Evolutionary conservation across 2,113 vertebrate species (phyloP), one percentile per base, ranked within the genome.

Genomic region (Seriola quinqueradiata): DNA sequence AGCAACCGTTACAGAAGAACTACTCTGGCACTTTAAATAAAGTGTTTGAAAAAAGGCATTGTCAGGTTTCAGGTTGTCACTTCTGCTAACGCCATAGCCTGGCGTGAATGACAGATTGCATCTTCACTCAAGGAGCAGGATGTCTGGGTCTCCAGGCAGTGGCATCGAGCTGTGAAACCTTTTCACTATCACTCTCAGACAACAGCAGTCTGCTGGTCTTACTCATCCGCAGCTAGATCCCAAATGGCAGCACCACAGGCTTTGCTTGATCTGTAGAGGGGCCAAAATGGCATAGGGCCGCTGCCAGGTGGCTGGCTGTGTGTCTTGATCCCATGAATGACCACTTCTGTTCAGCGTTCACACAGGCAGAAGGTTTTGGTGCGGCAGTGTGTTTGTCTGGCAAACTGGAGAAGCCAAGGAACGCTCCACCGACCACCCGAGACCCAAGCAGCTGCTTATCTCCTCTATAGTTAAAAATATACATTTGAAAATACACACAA

Each of bases 101-200:
- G 28, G 36, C 42, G 17, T 13, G 12, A 74, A 40, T 81, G 82
- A 75, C 77, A 77, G 82, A 58, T 69, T 1, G 3, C 19, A 17
- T 61, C 34, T 5, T 12, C 54, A 55, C n/a, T 57, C 54, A 9
- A 57, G n/a, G 54, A 57, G 54, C 9, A 25, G 54, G 54, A 23
- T 57, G n/a, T 25, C 54, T 57, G 21, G n/a, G 54, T 57, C 54
- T 57, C 21, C 1, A n/a, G 54, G 54, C 54, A 57, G 54, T 23
- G n/a, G 85, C 46, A 28, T 11, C 28, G 83, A 42, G 36, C 48
- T 58, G 79, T 36, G 70, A 75, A 78, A 82, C 74, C 78, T 83
- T 84, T 87, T 81, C 72, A 16, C 61, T 77, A 83, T 91, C 83
- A 57, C 34, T 58, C 52, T 58, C 65, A 76, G 68, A 77, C 78